Evolutionary conservation across 2,113 vertebrate genomes (phyloP).

Genomic region (Lipotes vexillifer): DNA sequence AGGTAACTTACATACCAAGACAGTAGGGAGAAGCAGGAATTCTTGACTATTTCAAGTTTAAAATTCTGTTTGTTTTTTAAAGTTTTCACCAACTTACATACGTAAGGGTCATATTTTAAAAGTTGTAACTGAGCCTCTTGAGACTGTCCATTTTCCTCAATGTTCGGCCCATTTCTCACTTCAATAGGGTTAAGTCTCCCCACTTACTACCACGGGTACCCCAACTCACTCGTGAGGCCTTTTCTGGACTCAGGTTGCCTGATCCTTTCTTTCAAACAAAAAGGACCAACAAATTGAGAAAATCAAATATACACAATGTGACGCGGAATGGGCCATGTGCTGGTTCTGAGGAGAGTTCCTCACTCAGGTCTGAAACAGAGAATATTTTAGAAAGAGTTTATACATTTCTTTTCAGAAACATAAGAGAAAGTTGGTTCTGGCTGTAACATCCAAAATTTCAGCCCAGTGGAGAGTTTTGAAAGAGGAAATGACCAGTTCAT

Average conservation of each 20-base stretch:
- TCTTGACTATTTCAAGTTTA: not conserved
- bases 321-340: accelerated
- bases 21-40: not conserved
- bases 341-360: not conserved
- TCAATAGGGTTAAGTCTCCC: not conserved
- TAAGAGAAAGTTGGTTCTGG: not conserved
- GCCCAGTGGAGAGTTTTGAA: not conserved
- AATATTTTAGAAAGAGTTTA: not conserved
- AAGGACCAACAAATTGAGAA: not conserved
- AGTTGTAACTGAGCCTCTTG: not conserved
- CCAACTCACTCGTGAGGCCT: not conserved
- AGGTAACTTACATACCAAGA: not conserved
- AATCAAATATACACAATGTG: not conserved
- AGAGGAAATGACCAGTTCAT: not conserved
- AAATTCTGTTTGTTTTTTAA: not conserved
- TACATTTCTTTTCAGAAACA: not conserved
- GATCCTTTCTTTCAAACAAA: not conserved
- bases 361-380: not conserved
- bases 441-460: not conserved
- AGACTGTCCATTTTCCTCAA: not conserved
- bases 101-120: not conserved
- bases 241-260: not conserved
- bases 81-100: not conserved
- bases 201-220: not conserved
- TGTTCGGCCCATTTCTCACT: not conserved